Evolutionary conservation across 2,113 vertebrate genomes (phyloP), one percentile per base, ranked within the genome.

Genomic region (Andinoacara biseriatus): DNA sequence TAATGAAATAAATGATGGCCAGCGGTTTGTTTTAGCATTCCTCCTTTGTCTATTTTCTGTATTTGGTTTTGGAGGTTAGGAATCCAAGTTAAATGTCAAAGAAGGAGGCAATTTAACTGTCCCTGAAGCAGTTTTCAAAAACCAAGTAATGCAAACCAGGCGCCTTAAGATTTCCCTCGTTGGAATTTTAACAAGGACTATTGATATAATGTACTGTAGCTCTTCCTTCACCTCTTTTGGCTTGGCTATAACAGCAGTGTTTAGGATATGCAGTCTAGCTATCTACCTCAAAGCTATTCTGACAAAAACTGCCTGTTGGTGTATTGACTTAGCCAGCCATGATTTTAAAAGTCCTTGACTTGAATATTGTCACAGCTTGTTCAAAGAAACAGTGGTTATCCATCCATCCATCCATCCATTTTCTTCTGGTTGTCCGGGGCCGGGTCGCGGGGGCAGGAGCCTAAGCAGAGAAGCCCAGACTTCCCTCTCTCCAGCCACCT

Each of bases 111-210:
- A 86, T 93, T 92, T 88, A 89, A 87, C 75, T 84, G 81, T 94
- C 88, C 67, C 83, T 78, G 54, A 82, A 85, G 84, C 83, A 56
- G 80, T 82, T 92, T 84, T 80, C 26, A 65, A 72, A 88, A 87
- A 67, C 67, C 77, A 85, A 90, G 78, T 93, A 91, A 91, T 91
- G 86, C 76, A 91, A 93, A 90, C 89, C 88, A 90, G 94, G 76
- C 90, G 82, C 92, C 87, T 80, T 69, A 20, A 62, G 75, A 90
- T 87, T 75, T 82, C 81, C 26, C 35, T 87, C 29, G 1, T 63
- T 79, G 76, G 85, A 85, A 90, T 88, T 90, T 87, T 81, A 85
- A 91, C 75, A 86, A 86, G 90, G 63, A 82, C 83, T 76, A 31
- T 29, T 26, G 75, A 82, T 87, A 43, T 62, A 22, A 77, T 80